These are phyloP conservation scores for Rhagologus leucostigma DNA, from an alignment of 2,113 vertebrate genomes.

Conservation along the genomic window DNA sequence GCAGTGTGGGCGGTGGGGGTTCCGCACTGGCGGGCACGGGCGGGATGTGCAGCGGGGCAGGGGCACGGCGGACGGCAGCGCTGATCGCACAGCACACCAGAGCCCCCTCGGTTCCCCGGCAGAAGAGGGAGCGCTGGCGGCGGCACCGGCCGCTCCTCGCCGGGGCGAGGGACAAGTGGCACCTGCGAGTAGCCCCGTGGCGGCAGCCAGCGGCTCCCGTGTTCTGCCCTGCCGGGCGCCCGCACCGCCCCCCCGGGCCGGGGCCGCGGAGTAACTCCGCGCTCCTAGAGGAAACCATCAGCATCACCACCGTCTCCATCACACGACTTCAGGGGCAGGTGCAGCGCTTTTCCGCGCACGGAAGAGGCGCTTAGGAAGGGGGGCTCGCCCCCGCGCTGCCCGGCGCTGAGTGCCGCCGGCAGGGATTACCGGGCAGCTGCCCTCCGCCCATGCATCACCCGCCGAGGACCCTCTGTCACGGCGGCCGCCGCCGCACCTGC, in stretches of 20 bases:
- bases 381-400: not conserved
- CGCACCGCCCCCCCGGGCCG: not conserved
- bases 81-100: accelerated
- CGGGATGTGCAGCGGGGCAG: not conserved
- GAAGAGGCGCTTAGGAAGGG: not conserved
- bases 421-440: constrained; percentile 5
- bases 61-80: not conserved
- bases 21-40: not conserved
- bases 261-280: not conserved
- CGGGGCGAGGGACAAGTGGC: too few relatives aligned
- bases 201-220: not conserved
- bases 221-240: not conserved
- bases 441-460: not conserved
- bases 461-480: not conserved
- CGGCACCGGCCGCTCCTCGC: not conserved
- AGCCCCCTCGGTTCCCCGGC: not conserved
- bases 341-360: not conserved
- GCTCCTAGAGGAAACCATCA: not conserved
- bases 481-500: not conserved
- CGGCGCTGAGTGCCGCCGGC: not conserved
- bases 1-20: not conserved
- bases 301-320: not conserved
- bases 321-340: not conserved
- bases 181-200: not conserved
- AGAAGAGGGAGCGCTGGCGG: not conserved